A percentile compares a stretch with the other conserved stretches of the same genome.
phyloP scores from a whole-genome alignment of 2,888 invertebrate genomes.

The Cepaea hortensis region DNA sequence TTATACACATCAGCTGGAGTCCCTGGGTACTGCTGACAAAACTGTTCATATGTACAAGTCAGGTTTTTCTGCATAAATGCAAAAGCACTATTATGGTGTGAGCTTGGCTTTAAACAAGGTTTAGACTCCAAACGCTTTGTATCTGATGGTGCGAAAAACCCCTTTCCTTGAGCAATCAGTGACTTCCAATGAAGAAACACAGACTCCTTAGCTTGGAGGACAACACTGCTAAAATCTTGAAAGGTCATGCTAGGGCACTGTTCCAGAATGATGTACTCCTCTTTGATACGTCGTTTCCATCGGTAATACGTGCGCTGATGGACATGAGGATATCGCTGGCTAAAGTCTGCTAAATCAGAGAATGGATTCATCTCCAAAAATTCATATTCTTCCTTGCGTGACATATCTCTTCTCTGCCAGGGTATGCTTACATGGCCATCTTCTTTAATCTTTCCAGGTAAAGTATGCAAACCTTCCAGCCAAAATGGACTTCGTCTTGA shows the following conservation, averaged over 20 bases:
- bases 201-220: slow-evolving; percentile 54
- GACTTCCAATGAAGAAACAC: slow-evolving; percentile 54
- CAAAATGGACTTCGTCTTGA: slow-evolving; percentile 33
- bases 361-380: slow-evolving; percentile 55
- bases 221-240: slow-evolving; percentile 52
- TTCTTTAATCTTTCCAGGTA: slow-evolving; percentile 28
- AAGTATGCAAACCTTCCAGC: background rate
- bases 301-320: slow-evolving; percentile 57
- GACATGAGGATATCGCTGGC: slow-evolving; percentile 53
- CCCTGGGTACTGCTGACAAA: slow-evolving; percentile 47
- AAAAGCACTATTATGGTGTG: slow-evolving; percentile 37
- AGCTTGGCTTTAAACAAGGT: slow-evolving; percentile 17
- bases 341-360: slow-evolving; percentile 55
- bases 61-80: slow-evolving; percentile 51
- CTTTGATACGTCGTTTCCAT: slow-evolving; percentile 57
- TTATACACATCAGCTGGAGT: slow-evolving; percentile 49
- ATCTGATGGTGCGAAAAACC: slow-evolving; percentile 51
- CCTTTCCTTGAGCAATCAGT: slow-evolving; percentile 52
- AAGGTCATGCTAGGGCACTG: slow-evolving; percentile 54
- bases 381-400: slow-evolving; percentile 57
- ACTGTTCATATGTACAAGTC: slow-evolving; percentile 44
- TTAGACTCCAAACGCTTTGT: slow-evolving; percentile 44
- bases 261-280: slow-evolving; percentile 57
- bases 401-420: slow-evolving; percentile 55
- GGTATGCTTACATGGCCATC: slow-evolving; percentile 42